A percentile compares a stretch with the other conserved stretches of the same genome.
Evolutionary conservation across 2,113 vertebrate genomes (phyloP).

Genomic region (Oxyruncus cristatus): DNA sequence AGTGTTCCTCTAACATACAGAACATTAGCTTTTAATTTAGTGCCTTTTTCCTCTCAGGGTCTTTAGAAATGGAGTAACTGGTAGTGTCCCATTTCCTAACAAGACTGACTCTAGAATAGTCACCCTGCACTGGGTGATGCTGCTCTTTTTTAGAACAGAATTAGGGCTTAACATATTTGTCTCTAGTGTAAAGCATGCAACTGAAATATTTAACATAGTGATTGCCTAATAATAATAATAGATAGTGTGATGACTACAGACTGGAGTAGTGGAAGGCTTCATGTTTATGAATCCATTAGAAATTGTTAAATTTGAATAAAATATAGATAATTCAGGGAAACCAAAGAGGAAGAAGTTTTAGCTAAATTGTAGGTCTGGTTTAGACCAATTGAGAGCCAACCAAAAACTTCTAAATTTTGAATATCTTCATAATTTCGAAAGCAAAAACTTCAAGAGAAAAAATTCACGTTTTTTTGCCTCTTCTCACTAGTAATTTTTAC

Average conservation of each 20-base stretch:
- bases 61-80: constrained; percentile 46
- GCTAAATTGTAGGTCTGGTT: not conserved
- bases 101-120: constrained; percentile 68
- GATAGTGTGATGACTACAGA: not conserved
- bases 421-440: not conserved
- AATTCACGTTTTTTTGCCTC: rapidly evolving
- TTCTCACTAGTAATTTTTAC: not conserved
- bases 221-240: not conserved
- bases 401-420: not conserved
- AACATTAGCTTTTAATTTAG: constrained; percentile 62
- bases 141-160: constrained; percentile 17
- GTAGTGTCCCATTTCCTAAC: constrained; percentile 57
- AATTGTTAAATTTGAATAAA: not conserved
- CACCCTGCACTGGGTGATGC: not conserved
- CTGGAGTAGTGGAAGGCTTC: constrained; percentile 21
- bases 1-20: constrained; percentile 54
- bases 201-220: constrained; percentile 15
- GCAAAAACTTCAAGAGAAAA: not conserved
- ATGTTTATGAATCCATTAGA: not conserved
- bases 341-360: not conserved
- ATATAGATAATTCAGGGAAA: not conserved
- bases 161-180: constrained; percentile 36
- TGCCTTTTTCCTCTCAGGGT: constrained; percentile 2
- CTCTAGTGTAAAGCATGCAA: constrained; percentile 63
- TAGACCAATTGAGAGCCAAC: not conserved